phyloP scores from a whole-genome alignment of 2,888 invertebrate species.

The Smittia aterrima region DNA sequence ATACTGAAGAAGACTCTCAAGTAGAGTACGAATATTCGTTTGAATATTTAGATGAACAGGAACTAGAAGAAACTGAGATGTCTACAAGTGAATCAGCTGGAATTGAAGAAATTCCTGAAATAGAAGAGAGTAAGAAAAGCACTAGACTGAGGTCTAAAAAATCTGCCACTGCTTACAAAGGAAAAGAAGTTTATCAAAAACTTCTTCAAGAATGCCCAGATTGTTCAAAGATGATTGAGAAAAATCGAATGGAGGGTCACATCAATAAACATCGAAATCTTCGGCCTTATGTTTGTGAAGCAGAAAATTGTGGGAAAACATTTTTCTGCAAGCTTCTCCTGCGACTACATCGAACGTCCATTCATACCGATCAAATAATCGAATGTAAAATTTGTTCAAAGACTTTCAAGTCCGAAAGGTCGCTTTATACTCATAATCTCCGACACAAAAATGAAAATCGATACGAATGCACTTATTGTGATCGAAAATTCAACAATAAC shows the following conservation, averaged over 20 bases:
- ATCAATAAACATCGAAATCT: constrained; percentile 23
- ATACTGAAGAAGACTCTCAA: neutral
- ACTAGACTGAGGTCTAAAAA: no score
- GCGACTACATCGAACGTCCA: neutral
- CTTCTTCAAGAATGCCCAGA: neutral
- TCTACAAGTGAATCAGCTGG: no score
- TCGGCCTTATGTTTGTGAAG: constrained; percentile 16
- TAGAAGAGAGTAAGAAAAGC: no score
- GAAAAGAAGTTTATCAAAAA: constrained; percentile 24
- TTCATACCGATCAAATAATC: constrained; percentile 9
- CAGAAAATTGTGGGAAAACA: neutral
- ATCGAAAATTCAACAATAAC: constrained; percentile 15
- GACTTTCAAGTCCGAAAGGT: neutral
- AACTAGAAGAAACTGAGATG: no score
- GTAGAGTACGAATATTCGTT: neutral
- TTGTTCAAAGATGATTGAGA: constrained; percentile 26
- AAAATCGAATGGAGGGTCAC: constrained; percentile 30
- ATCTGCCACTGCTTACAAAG: neutral
- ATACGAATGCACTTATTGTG: neutral
- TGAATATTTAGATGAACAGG: no score
- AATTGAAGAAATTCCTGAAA: no score
- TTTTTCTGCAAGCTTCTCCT: constrained; percentile 16
- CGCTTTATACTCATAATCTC: neutral
- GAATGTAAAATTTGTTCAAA: constrained; percentile 19
- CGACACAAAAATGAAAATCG: constrained; percentile 26